Conservation (phyloP, 2,797 vertebrate genomes). For the Hippocampus kuda region DNA sequence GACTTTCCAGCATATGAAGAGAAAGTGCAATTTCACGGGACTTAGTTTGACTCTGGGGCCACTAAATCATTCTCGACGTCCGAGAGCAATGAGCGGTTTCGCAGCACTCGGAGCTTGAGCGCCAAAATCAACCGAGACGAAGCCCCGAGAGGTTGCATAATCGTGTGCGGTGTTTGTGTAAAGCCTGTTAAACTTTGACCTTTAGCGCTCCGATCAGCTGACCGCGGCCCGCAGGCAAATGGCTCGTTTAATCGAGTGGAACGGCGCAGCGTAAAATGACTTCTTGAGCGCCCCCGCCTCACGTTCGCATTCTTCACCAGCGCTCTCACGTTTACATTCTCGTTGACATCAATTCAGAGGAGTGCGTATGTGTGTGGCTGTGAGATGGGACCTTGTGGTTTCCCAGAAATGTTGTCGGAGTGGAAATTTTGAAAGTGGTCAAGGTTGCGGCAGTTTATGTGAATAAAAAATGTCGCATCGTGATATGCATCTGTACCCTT, state of each 20-base stretch:
- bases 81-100: slow-evolving; percentile 15
- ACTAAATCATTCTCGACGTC: slow-evolving; percentile 24
- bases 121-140: slow-evolving; percentile 14
- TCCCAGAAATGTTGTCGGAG: not conserved
- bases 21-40: slow-evolving; percentile 20
- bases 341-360: slow-evolving; percentile 3
- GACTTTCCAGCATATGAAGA: slow-evolving; percentile 14
- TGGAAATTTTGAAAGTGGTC: too few species aligned
- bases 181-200: slow-evolving; percentile 23
- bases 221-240: slow-evolving; percentile 17
- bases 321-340: not conserved
- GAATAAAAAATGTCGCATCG: too few species aligned
- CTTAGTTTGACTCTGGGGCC: slow-evolving; percentile 24
- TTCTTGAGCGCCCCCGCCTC: slow-evolving; percentile 4
- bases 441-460: too few species aligned
- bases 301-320: not conserved
- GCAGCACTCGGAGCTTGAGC: slow-evolving; percentile 6
- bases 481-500: too few species aligned
- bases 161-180: slow-evolving; percentile 7
- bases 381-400: not conserved
- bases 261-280: not conserved
- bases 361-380: slow-evolving; percentile 3
- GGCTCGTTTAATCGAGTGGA: slow-evolving; percentile 9
- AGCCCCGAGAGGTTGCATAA: slow-evolving; percentile 7
- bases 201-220: slow-evolving; percentile 32